Evolutionary conservation across 2,113 vertebrate genomes (phyloP).

Genomic region (Lagopus leucura): DNA sequence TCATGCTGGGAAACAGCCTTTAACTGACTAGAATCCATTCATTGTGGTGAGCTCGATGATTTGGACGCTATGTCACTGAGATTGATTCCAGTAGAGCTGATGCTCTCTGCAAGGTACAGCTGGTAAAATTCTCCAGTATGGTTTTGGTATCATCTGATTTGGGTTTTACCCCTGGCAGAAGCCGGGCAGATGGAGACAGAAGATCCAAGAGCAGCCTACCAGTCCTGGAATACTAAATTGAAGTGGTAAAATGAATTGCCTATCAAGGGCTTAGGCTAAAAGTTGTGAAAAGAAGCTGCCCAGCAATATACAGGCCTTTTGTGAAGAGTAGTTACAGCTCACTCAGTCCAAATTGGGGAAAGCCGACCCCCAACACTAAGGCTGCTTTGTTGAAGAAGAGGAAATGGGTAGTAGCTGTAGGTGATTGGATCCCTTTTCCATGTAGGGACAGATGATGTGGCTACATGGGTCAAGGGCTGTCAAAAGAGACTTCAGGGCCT

Average conservation of each 20-base stretch:
- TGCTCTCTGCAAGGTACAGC: background rate
- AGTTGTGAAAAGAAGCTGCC: background rate
- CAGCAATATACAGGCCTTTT: background rate
- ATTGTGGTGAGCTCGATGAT: conserved; percentile 47
- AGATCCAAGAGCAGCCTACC: background rate
- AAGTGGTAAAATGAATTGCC: background rate
- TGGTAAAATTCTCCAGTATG: background rate
- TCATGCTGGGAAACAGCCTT: conserved; percentile 48
- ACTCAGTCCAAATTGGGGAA: too few relatives aligned
- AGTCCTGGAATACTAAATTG: background rate
- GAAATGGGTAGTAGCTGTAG: too few relatives aligned
- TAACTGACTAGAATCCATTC: conserved; percentile 32
- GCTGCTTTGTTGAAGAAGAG: too few relatives aligned
- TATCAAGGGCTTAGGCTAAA: background rate
- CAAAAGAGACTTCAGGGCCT: too few relatives aligned
- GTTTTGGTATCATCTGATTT: background rate
- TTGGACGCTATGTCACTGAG: conserved; percentile 25
- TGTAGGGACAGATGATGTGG: too few relatives aligned
- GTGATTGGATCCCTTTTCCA: too few relatives aligned
- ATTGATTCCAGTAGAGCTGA: background rate
- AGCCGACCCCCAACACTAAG: too few relatives aligned
- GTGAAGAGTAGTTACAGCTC: too few relatives aligned
- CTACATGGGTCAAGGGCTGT: too few relatives aligned
- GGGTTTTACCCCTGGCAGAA: background rate
- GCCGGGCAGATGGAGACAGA: background rate